Percentiles rank a stretch among this genome's conserved stretches.
These are phyloP conservation scores for Vulpes vulpes DNA, from an alignment of 2,113 vertebrate genomes.

Conservation along the genomic window DNA sequence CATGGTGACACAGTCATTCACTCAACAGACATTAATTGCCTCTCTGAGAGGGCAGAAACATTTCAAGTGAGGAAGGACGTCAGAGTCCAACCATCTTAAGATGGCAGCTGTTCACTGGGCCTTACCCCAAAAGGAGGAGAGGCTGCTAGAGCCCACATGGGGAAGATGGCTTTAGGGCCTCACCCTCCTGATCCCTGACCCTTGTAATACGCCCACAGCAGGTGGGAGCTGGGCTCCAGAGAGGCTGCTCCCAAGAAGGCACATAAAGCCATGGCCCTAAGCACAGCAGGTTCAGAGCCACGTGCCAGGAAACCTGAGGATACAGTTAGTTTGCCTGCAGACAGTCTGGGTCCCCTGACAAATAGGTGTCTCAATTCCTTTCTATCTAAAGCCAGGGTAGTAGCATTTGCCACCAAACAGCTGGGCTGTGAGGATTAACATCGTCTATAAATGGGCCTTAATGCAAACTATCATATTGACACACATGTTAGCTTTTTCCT, in stretches of 20 bases:
- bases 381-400: slow-evolving; percentile 69
- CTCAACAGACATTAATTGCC: background rate
- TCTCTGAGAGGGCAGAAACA: background rate
- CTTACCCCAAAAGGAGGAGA: background rate
- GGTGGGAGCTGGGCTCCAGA: background rate
- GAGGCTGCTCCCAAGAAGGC: background rate
- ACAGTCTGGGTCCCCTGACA: slow-evolving; percentile 71
- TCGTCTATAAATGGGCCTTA: slow-evolving; percentile 29
- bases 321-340: slow-evolving; percentile 34
- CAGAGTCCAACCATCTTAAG: background rate
- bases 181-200: background rate
- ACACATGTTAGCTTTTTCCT: slow-evolving; percentile 37
- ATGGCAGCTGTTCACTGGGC: background rate
- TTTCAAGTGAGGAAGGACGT: background rate
- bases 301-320: background rate
- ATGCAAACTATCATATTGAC: slow-evolving; percentile 25
- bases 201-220: background rate
- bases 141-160: background rate
- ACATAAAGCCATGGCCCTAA: background rate
- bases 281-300: background rate
- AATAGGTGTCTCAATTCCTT: slow-evolving; percentile 66
- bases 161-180: background rate
- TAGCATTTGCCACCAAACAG: slow-evolving; percentile 62
- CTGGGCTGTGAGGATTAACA: slow-evolving; percentile 69
- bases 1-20: background rate